Base-by-base conservation (phyloP, 2,888 invertebrate genomes). In the Dimorphilus gyrociliatus region DNA sequence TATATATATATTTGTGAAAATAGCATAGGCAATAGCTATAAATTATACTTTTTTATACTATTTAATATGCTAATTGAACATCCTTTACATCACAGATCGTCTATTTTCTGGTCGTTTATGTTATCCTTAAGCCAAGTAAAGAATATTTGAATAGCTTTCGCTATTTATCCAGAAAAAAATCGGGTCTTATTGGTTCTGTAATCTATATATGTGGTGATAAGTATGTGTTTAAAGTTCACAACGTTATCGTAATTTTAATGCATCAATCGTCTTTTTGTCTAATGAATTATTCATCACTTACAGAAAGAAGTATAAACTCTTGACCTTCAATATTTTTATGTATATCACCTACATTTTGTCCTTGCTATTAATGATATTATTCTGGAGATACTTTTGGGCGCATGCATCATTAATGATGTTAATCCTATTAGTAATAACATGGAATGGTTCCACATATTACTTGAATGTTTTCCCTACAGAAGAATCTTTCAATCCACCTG, bases 401-500 rank as follows among this genome's bases (percentile, higher is more conserved):
- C 47, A 53, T 39, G 46, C 46, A 23, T 24, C 47, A 8, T 41
- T 42, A 19, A 33, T 53, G 10, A 29, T 33, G 2, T 15, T 45
- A 10, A 39, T 48, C 25, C 30, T 38, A 12, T 25, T 44, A 3
- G 28, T 46, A 1, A 40, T 44, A 4, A 34, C 44, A 3, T 50
- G 43, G 38, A 51, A 53, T 23, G 53, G 54, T 1, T 48, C 48
- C n/a, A 47, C 43, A 18, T 54, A 45, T 34, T 53, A 54, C 37
- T 40, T 53, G 21, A 49, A 54, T 35, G 52, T 53, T 16, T 53
- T 53, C 35, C 42, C 44, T 23, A 39, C 40, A 3, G 35, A 43
- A 17, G 49, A 47, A 7, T 38, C 40, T 31, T n/a, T n/a, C n/a
- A n/a, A n/a, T n/a, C n/a, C n/a, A n/a, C n/a, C n/a, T n/a, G n/a